phyloP scores from a whole-genome alignment of 2,888 invertebrate genomes.

The Didymodactylos carnosus region DNA sequence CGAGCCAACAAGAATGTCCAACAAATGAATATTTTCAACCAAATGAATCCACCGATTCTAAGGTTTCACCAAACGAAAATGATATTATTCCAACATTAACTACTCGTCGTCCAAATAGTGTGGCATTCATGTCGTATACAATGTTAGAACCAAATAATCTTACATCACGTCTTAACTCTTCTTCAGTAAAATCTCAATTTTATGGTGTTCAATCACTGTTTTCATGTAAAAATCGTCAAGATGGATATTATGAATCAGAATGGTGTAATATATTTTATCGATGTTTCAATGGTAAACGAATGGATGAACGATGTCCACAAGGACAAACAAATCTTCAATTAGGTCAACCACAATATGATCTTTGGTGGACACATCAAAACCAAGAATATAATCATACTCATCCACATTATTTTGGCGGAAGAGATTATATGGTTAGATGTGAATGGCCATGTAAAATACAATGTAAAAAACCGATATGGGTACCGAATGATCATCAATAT shows the following conservation, averaged over 20 bases:
- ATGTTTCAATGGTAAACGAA: slow-evolving; percentile 7
- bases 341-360: slow-evolving; percentile 1
- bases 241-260: slow-evolving; percentile 15
- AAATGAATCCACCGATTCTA: no score
- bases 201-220: background rate
- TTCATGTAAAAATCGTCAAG: slow-evolving; percentile 1
- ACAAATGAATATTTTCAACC: background rate
- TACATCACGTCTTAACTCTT: background rate
- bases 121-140: background rate
- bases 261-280: slow-evolving; percentile 15
- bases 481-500: background rate
- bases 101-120: background rate
- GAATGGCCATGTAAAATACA: slow-evolving; percentile 13
- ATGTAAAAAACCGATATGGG: slow-evolving; percentile 10
- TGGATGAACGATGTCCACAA: slow-evolving; percentile 11
- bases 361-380: slow-evolving; percentile 14
- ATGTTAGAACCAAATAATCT: background rate
- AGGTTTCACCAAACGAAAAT: no score
- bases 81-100: no score
- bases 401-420: background rate
- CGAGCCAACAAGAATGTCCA: background rate
- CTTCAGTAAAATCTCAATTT: no score
- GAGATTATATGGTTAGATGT: slow-evolving; percentile 4
- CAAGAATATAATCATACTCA: background rate
- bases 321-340: background rate